Evolutionary conservation across 2,113 vertebrate genomes (phyloP), one percentile per base, ranked within the genome.

Genomic region (Zingel zingel): DNA sequence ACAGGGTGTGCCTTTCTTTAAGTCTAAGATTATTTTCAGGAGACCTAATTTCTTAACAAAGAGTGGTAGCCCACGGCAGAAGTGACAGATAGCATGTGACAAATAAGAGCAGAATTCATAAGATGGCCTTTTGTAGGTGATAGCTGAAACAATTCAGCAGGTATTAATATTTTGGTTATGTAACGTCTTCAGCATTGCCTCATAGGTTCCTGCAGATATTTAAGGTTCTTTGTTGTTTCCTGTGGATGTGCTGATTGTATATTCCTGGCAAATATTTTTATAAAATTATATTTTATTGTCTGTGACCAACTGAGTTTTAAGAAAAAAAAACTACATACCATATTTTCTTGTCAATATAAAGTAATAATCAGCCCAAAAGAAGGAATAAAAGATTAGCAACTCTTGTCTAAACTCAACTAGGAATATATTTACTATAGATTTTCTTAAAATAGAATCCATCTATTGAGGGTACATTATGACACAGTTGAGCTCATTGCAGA

Each of bases 41-140:
- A 88, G 87, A 91, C 89, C 83, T 86, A 16, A 70, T 89, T 90
- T 88, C 75, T 57, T 12, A 27, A 91, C 90, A 91, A 90, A 81
- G 74, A 65, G 18, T 27, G 19, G 12, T 61, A 25, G 81, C 84
- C 85, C 70, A 62, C 1, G 65, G 88, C 82, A 79, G 25, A 56
- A 64, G 7, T n/a, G n/a, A 68, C 21, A 54, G 27, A 74, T 65
- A 70, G 45, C 39, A 8, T 39, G 10, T 33, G 19, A 74, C 21
- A 56, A 43, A 76, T 67, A 68, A 54, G 25, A 61, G 50, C 18
- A 74, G 16, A 63, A 61, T 33, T 56, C 12, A 64, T 39, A 54
- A 33, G 8, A 5, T 27, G 15, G 11, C 25, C 19, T 53, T 33
- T 79, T 70, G 39, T 30, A 2, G 27, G 43, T 45, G 19, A 59